Evolutionary conservation across 2,113 vertebrate species (phyloP), one percentile per base, ranked within the genome.

Genomic region (Anser brachyrhynchus): DNA sequence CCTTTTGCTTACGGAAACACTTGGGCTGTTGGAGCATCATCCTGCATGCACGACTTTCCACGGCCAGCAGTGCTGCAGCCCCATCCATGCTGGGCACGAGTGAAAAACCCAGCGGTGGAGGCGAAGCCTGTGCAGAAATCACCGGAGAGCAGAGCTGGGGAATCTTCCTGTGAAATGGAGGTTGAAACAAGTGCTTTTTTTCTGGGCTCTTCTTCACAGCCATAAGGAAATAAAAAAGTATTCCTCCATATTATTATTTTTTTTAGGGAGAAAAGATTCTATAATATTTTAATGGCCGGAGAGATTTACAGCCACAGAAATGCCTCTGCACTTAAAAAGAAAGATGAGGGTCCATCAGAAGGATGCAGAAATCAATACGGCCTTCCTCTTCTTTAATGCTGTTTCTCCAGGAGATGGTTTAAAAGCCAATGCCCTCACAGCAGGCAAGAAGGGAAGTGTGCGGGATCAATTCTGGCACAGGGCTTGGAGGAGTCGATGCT

Each of bases 271-370:
- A 46, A 87, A 89, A 84, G 13, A 7, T 46, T 76, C 41, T 57
- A 0, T 77, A 59, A 5, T n/a, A 13, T 65, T 82, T 52, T 69
- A 92, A 69, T 61, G 75, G 46, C 22, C 0, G 1, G 46, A 35
- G 61, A 78, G 31, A 71, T 87, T 92, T 10, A 46, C 0, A 26
- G 77, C 11, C 12, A 5, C 6, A 2, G 51, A 77, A 89, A 31
- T 4, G 17, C 46, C 5, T 3, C 29, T 18, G 77, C 80, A 67
- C 61, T 95, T 69, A 21, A 71, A 92, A 90, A 83, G 70, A 52
- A 87, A 93, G 65, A 81, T 64, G 91, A 57, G 89, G 84, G 90
- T 78, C 92, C 80, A 43, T 89, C 73, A 71, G 91, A 57, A 65
- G 70, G 84, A 66, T 61, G 90, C 6, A 41, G 81, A 51, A 91